These are phyloP conservation scores for Semotilus atromaculatus DNA, from an alignment of 2,797 vertebrate genomes.

Conservation along the genomic window DNA sequence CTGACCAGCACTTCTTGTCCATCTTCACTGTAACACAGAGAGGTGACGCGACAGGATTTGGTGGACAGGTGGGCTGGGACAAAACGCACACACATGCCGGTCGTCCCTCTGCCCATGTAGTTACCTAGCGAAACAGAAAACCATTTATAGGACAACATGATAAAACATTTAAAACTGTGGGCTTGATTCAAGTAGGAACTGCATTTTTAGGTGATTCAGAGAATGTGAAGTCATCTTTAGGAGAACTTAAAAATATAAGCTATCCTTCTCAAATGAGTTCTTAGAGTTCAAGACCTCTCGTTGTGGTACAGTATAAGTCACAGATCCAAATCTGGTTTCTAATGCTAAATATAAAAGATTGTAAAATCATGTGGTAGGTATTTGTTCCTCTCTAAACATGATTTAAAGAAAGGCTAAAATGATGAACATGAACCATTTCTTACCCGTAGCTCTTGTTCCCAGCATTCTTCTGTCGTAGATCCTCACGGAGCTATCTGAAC, in stretches of 20 bases:
- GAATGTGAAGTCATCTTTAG: not conserved
- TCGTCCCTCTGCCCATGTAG: constrained; percentile 92
- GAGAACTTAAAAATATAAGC: not conserved
- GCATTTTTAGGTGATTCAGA: not conserved
- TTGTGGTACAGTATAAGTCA: not conserved
- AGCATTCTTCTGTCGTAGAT: constrained; percentile 97
- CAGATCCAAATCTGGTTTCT: not conserved
- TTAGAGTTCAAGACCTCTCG: not conserved
- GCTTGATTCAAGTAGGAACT: not conserved
- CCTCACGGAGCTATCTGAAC: constrained; percentile 97
- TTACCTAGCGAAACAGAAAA: constrained; percentile 79
- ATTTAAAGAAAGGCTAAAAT: not conserved
- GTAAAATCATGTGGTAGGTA: not conserved
- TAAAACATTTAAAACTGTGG: not conserved
- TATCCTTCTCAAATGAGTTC: not conserved
- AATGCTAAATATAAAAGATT: not conserved
- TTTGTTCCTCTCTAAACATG: not conserved
- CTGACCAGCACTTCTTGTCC: constrained; percentile 97
- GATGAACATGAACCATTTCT: constrained; percentile 31
- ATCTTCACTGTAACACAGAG: constrained; percentile 96
- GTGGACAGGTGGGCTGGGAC: constrained; percentile 94
- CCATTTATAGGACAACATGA: not conserved
- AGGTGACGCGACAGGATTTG: constrained; percentile 97
- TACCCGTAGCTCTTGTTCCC: constrained; percentile 95
- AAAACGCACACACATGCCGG: constrained; percentile 96